Evolutionary conservation across 2,888 invertebrate genomes (phyloP).

Genomic region (Cheilosia vernalis): DNA sequence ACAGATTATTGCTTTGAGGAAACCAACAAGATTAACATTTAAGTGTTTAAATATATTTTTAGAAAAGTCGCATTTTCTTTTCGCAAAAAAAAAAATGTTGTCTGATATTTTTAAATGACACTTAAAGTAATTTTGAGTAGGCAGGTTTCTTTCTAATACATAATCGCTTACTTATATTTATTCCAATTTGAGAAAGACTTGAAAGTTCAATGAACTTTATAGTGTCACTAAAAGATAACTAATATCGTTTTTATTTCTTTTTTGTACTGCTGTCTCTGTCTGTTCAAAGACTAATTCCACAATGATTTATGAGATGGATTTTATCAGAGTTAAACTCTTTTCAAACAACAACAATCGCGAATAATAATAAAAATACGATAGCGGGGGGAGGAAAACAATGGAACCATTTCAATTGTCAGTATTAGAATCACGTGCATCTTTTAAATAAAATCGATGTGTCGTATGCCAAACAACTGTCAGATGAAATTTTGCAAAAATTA

Average conservation of each 20-base stretch:
- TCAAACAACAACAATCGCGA: no score
- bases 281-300: background rate
- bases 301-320: background rate
- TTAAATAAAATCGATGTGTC: background rate
- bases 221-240: background rate
- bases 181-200: background rate
- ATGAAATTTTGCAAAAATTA: no score
- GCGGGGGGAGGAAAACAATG: no score
- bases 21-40: no score
- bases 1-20: no score
- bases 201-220: background rate
- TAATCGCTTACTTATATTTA: background rate
- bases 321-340: no score
- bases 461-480: no score
- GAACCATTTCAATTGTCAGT: no score
- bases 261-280: background rate
- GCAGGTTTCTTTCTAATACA: background rate
- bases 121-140: background rate
- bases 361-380: no score
- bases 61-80: background rate
- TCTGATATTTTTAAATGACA: no score
- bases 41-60: no score
- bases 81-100: background rate
- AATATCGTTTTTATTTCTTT: background rate
- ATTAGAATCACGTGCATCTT: background rate